Percentiles rank a stretch among this genome's conserved stretches.
phyloP scores from a whole-genome alignment of 2,888 invertebrate species.

The Mesorhabditis spiculigera region DNA sequence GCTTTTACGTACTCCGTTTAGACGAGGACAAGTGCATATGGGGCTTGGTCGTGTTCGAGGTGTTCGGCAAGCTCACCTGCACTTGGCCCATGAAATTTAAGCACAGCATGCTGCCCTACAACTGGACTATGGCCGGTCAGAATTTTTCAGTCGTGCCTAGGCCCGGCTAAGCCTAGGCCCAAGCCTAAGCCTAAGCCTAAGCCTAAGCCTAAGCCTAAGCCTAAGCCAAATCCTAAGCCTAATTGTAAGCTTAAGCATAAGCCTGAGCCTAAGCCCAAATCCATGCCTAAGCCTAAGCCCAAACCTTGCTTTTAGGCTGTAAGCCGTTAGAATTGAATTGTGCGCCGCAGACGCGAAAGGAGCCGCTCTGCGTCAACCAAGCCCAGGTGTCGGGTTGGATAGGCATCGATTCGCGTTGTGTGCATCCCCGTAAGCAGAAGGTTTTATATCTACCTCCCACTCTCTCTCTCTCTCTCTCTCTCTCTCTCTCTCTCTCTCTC shows the following conservation, averaged over 20 bases:
- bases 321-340: background rate
- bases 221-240: background rate
- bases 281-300: conserved; percentile 5
- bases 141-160: background rate
- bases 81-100: too few species aligned
- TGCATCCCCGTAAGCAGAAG: too few species aligned
- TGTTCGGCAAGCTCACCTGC: too few species aligned
- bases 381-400: background rate
- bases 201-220: background rate
- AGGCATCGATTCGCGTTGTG: background rate
- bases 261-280: conserved; percentile 2
- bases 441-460: too few species aligned
- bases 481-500: too few species aligned
- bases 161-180: background rate
- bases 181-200: background rate
- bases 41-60: too few species aligned
- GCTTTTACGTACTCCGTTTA: too few species aligned
- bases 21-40: too few species aligned
- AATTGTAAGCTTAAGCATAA: background rate
- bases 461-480: too few species aligned
- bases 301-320: background rate
- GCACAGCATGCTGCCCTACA: too few species aligned
- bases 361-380: background rate
- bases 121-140: background rate
- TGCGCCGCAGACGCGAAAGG: background rate